phyloP scores from a whole-genome alignment of 2,113 vertebrate species.

The Sebastes schlegelii region DNA sequence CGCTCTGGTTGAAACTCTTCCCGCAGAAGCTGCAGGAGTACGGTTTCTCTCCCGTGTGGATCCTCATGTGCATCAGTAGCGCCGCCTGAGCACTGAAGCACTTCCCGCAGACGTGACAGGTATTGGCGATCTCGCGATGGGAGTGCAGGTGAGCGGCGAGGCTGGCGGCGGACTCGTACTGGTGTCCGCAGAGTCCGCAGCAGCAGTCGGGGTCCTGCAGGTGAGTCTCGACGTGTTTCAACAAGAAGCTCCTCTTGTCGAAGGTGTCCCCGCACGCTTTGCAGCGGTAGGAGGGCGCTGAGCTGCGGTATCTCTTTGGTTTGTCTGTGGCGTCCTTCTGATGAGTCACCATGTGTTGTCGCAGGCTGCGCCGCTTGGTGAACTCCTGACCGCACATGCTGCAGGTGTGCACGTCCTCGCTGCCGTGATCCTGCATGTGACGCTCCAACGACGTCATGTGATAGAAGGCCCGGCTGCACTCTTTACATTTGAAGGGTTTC shows the following conservation, averaged over 20 bases:
- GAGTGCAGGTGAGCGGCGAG: slow-evolving; percentile 55
- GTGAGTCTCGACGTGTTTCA: slow-evolving; percentile 59
- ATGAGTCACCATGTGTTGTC: slow-evolving; percentile 53
- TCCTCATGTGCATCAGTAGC: slow-evolving; percentile 76
- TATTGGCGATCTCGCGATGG: slow-evolving; percentile 33
- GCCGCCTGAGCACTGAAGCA: slow-evolving; percentile 62
- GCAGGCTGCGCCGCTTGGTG: slow-evolving; percentile 11
- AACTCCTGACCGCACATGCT: slow-evolving; percentile 50
- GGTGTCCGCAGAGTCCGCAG: slow-evolving; percentile 69
- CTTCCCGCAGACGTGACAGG: slow-evolving; percentile 79
- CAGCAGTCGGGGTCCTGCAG: slow-evolving; percentile 33
- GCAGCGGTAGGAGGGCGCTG: not conserved
- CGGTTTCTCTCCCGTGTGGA: slow-evolving; percentile 71
- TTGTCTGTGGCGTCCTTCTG: not conserved
- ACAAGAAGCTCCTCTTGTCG: slow-evolving; percentile 33
- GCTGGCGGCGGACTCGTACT: slow-evolving; percentile 48
- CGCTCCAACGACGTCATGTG: slow-evolving; percentile 64
- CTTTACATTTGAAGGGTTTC: slow-evolving; percentile 60
- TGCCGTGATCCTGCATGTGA: slow-evolving; percentile 54
- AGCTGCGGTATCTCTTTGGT: not conserved
- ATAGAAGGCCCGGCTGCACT: slow-evolving; percentile 61
- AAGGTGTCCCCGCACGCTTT: slow-evolving; percentile 57
- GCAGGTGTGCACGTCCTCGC: slow-evolving; percentile 27
- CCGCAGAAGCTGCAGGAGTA: slow-evolving; percentile 81
- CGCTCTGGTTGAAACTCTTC: slow-evolving; percentile 84